These are phyloP conservation scores for Pinctada fucata DNA, from an alignment of 2,888 invertebrate species.

Conservation along the genomic window DNA sequence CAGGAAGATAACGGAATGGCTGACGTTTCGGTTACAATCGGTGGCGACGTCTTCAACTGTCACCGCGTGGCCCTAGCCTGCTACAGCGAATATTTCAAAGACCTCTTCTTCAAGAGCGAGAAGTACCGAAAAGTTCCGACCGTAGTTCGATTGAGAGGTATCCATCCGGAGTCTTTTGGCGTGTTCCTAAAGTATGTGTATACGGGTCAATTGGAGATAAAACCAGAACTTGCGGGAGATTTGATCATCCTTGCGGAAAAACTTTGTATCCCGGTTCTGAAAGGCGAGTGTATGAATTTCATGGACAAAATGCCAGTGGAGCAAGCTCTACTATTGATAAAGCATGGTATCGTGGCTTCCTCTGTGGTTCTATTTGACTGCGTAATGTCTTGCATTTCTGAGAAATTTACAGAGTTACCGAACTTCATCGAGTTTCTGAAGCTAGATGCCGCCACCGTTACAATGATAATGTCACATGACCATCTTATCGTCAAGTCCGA, in stretches of 20 bases:
- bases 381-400: constrained; percentile 25
- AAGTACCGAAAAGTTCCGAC: constrained; percentile 49
- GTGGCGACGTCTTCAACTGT: constrained; percentile 54
- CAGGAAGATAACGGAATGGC: constrained; percentile 66
- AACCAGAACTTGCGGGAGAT: constrained; percentile 51
- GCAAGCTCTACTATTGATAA: constrained; percentile 47
- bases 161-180: constrained; percentile 58
- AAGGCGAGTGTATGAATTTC: constrained; percentile 35
- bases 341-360: constrained; percentile 27
- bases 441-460: constrained; percentile 49
- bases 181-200: constrained; percentile 60
- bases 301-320: constrained; percentile 46
- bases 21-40: constrained; percentile 62
- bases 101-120: constrained; percentile 46
- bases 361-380: constrained; percentile 35
- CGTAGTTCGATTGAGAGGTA: constrained; percentile 53
- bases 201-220: constrained; percentile 50
- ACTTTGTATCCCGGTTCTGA: constrained; percentile 49
- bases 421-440: constrained; percentile 41
- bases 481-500: constrained; percentile 57
- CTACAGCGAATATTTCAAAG: constrained; percentile 63
- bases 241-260: constrained; percentile 53
- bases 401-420: constrained; percentile 34
- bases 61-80: constrained; percentile 62
- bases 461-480: constrained; percentile 50